These are phyloP conservation scores for Psammodynastes pulverulentus DNA, from an alignment of 2,113 vertebrate species.

Conservation along the genomic window DNA sequence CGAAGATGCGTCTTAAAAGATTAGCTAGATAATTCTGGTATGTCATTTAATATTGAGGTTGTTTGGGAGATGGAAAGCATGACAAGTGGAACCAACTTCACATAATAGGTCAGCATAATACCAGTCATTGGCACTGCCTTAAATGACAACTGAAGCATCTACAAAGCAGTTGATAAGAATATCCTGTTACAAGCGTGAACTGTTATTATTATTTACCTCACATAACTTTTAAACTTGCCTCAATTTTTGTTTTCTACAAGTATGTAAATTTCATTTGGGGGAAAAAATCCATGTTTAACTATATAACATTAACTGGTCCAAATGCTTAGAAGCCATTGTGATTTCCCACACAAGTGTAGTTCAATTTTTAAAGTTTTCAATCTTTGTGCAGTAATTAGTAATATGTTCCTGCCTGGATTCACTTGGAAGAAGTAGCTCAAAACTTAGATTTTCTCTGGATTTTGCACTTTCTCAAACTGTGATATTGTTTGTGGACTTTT, in stretches of 20 bases:
- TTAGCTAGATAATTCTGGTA: slow-evolving; percentile 75
- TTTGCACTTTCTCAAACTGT: not conserved
- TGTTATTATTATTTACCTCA: slow-evolving; percentile 47
- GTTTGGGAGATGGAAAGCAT: slow-evolving; percentile 74
- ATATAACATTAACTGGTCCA: not conserved
- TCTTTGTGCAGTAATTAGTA: not conserved
- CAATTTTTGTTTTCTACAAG: slow-evolving; percentile 36
- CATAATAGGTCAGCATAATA: slow-evolving; percentile 68
- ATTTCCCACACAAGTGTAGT: not conserved
- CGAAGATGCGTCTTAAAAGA: slow-evolving; percentile 61
- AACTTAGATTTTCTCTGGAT: not conserved
- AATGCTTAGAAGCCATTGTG: not conserved
- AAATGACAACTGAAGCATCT: slow-evolving; percentile 69
- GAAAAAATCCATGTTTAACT: not conserved
- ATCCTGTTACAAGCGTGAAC: slow-evolving; percentile 63
- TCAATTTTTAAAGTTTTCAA: not conserved
- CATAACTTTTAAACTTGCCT: slow-evolving; percentile 52
- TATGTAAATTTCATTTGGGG: not conserved
- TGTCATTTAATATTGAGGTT: slow-evolving; percentile 71
- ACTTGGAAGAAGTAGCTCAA: not conserved
- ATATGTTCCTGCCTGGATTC: not conserved
- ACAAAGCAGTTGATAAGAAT: slow-evolving; percentile 75
- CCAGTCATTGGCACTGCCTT: slow-evolving; percentile 67
- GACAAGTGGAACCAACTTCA: slow-evolving; percentile 76
- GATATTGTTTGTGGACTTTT: not conserved